Conservation (phyloP, 1,140 invertebrate species). For the Drosophila fuyamai region DNA sequence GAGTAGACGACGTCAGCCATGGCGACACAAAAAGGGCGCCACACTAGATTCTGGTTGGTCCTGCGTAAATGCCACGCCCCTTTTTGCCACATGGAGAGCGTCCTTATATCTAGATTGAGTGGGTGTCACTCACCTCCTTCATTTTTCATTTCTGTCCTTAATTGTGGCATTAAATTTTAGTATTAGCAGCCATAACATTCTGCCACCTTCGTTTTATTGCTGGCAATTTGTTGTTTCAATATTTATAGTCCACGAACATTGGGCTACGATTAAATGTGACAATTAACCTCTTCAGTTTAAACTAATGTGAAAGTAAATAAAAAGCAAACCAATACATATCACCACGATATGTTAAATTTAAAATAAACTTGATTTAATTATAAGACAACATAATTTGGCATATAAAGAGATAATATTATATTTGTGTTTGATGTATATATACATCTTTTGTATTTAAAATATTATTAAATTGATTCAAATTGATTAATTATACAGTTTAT, state of each 20-base stretch:
- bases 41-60: conserved; percentile 3
- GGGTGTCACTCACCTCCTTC: conserved; percentile 6
- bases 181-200: conserved; percentile 45
- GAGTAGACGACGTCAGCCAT: conserved; percentile 63
- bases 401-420: too few species aligned
- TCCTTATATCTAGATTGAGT: conserved; percentile 7
- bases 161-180: conserved; percentile 58
- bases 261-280: not conserved
- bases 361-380: too few species aligned
- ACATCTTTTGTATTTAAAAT: too few species aligned
- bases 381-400: too few species aligned
- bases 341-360: too few species aligned
- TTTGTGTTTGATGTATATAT: too few species aligned
- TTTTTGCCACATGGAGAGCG: conserved; percentile 19
- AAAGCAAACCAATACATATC: too few species aligned
- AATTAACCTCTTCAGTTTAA: not conserved
- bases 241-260: conserved; percentile 28
- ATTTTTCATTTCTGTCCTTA: conserved; percentile 22
- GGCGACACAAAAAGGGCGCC: conserved; percentile 71
- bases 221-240: conserved; percentile 27
- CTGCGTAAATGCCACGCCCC: conserved; percentile 9
- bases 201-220: conserved; percentile 29
- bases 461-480: too few species aligned
- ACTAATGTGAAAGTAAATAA: too few species aligned
- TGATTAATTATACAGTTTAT: too few species aligned